Percentiles rank a stretch among this genome's conserved stretches.
Evolutionary conservation across 2,797 vertebrate genomes (phyloP).

Genomic region (Apodemus agrarius): DNA sequence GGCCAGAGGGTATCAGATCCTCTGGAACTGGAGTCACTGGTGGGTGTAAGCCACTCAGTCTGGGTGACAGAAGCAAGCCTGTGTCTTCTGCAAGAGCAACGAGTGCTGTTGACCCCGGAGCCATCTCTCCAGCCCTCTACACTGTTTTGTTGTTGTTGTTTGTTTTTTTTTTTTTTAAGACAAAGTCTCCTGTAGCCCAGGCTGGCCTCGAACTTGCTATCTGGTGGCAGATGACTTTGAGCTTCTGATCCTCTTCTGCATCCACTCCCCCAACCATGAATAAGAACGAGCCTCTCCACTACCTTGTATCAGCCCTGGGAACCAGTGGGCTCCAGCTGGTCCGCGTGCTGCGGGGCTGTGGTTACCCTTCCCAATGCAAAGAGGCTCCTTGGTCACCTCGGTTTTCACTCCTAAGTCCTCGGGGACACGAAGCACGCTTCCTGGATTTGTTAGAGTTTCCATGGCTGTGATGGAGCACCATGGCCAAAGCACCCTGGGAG

Average conservation of each 20-base stretch:
- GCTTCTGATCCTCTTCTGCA: background rate
- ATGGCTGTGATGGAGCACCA: background rate
- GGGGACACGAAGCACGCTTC: background rate
- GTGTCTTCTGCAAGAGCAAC: background rate
- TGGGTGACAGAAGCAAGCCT: background rate
- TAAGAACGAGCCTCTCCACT: background rate
- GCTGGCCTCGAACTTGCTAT: background rate
- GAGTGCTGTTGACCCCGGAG: background rate
- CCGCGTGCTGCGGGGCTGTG: no score
- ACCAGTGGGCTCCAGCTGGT: background rate
- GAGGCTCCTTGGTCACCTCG: background rate
- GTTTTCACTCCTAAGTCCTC: background rate
- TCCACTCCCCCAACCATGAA: background rate
- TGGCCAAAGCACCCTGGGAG: background rate
- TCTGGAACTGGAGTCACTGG: background rate
- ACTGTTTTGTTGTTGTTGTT: no score
- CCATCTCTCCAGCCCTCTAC: background rate
- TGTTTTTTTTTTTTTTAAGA: background rate
- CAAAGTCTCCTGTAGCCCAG: no score
- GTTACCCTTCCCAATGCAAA: background rate
- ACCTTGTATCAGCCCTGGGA: background rate
- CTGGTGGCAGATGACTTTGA: background rate
- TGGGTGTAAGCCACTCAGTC: background rate
- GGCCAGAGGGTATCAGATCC: background rate
- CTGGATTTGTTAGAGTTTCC: background rate